phyloP scores from a whole-genome alignment of 2,113 vertebrate genomes.

The Meriones unguiculatus region DNA sequence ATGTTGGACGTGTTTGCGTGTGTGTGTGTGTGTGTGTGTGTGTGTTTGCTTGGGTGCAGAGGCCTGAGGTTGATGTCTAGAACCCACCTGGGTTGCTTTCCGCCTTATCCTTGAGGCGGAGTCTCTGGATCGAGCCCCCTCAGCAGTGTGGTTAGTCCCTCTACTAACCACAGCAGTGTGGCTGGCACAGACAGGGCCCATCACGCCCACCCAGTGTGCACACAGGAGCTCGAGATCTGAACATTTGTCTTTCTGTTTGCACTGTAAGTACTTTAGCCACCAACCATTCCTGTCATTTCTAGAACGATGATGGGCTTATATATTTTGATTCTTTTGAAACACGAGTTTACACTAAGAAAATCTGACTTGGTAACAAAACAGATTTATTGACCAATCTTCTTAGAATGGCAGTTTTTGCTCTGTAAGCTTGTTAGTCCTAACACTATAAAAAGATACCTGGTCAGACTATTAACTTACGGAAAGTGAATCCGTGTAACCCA shows the following conservation, averaged over 20 bases:
- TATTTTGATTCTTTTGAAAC: conserved; percentile 61
- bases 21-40: neutral
- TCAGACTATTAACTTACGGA: conserved; percentile 64
- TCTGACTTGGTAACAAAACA: conserved; percentile 32
- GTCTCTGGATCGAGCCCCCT: neutral
- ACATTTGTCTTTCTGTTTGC: neutral
- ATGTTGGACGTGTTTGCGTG: neutral
- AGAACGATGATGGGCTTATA: conserved; percentile 37
- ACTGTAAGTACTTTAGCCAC: neutral
- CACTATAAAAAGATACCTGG: conserved; percentile 51
- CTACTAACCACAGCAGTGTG: no score
- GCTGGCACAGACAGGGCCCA: neutral
- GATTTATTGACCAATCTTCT: conserved; percentile 34
- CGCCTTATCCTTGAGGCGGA: neutral
- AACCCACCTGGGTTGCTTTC: neutral
- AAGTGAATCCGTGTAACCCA: conserved; percentile 81
- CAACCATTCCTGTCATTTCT: neutral
- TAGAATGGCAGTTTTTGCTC: conserved; percentile 23
- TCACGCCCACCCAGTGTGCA: neutral
- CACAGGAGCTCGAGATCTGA: neutral
- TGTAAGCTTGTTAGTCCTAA: conserved; percentile 55
- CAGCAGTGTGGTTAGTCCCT: neutral
- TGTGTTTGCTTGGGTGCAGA: neutral
- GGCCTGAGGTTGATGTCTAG: neutral
- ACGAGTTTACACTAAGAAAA: neutral